phyloP scores from a whole-genome alignment of 2,888 invertebrate species.

The Malachius bipustulatus region DNA sequence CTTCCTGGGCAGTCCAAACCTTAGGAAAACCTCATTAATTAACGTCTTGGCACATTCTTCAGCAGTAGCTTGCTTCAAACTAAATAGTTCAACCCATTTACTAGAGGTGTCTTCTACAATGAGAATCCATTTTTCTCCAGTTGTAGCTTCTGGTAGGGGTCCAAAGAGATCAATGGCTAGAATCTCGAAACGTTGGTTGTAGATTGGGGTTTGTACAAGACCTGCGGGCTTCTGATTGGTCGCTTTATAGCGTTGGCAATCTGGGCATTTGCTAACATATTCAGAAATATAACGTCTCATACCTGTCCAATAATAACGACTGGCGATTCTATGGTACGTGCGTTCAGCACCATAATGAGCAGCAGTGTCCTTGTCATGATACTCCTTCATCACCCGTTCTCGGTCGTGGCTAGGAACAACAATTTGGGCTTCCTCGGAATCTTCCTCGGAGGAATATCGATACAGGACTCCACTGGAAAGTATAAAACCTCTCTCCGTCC shows the following conservation, averaged over 20 bases:
- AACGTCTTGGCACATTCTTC: conserved; percentile 20
- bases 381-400: conserved; percentile 15
- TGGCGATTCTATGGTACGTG: conserved; percentile 17
- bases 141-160: conserved; percentile 19
- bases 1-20: conserved; percentile 27
- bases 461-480: no score
- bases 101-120: conserved; percentile 23
- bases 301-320: conserved; percentile 21
- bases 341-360: conserved; percentile 25
- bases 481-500: no score
- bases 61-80: conserved; percentile 18
- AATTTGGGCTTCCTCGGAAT: no score
- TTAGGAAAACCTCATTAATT: conserved; percentile 22
- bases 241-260: conserved; percentile 24
- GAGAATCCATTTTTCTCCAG: conserved; percentile 19
- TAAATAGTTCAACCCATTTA: conserved; percentile 23
- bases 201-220: conserved; percentile 22
- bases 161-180: conserved; percentile 24
- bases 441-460: no score
- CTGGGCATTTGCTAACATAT: conserved; percentile 19
- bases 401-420: conserved; percentile 8
- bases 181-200: conserved; percentile 21
- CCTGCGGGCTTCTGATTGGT: conserved; percentile 23
- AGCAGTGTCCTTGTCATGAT: conserved; percentile 21
- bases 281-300: conserved; percentile 18